Conservation (phyloP, 1,140 invertebrate genomes). For the Eulimnadia texana region DNA sequence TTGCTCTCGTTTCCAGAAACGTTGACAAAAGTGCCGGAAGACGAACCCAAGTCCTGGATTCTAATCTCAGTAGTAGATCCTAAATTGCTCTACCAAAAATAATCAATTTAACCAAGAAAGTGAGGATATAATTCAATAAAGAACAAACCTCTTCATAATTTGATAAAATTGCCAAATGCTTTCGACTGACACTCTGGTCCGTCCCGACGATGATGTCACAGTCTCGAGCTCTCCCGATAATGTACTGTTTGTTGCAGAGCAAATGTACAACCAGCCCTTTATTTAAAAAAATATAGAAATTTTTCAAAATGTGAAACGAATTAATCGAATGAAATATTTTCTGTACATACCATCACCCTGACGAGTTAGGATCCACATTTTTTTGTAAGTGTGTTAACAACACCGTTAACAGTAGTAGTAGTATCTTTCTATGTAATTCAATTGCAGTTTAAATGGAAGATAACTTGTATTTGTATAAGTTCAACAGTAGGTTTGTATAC, state of each 20-base stretch:
- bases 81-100: not conserved
- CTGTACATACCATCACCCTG: not conserved
- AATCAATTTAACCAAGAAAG: not conserved
- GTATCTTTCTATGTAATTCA: no score
- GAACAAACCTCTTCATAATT: not conserved
- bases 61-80: not conserved
- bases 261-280: not conserved
- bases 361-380: not conserved
- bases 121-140: not conserved
- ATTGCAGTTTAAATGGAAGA: no score
- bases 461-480: no score
- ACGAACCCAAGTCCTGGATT: constrained; percentile 3
- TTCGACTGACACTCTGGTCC: not conserved
- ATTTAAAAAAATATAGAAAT: not conserved
- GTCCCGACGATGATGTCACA: not conserved
- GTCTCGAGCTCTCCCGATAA: not conserved
- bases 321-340: no score
- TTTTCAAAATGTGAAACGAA: no score
- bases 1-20: not conserved
- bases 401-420: no score
- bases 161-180: not conserved
- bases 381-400: not conserved
- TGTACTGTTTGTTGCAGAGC: constrained; percentile 19
- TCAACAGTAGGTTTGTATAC: no score
- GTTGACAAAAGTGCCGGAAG: not conserved